Percentiles rank a stretch among this genome's conserved stretches.
These are phyloP conservation scores for Paramormyrops hopkinsi DNA, from an alignment of 2,797 vertebrate genomes.

Conservation along the genomic window DNA sequence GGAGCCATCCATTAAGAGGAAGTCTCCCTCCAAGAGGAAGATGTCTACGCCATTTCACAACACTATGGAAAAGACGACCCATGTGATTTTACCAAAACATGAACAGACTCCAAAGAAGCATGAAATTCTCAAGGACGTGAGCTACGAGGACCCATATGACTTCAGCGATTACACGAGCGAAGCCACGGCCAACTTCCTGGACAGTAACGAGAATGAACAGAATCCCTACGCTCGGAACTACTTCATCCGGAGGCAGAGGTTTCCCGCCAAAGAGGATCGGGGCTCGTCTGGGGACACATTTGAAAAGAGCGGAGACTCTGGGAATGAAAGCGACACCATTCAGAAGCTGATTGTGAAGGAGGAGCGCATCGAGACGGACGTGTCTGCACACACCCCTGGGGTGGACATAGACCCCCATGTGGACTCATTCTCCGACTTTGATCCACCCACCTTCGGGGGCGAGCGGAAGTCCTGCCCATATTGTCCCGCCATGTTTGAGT, in stretches of 20 bases:
- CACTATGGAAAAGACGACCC: conserved; percentile 76
- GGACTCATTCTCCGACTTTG: conserved; percentile 62
- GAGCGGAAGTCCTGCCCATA: conserved; percentile 81
- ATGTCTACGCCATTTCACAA: conserved; percentile 70
- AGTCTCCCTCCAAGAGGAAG: conserved; percentile 51
- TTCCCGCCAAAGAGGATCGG: conserved; percentile 44
- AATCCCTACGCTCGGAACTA: conserved; percentile 43
- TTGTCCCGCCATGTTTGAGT: conserved; percentile 91
- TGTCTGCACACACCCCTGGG: conserved; percentile 56
- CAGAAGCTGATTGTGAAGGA: conserved; percentile 58
- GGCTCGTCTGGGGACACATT: conserved; percentile 27
- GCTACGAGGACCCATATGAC: conserved; percentile 71
- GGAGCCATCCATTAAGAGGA: conserved; percentile 52
- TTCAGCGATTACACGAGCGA: conserved; percentile 66
- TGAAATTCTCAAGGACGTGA: conserved; percentile 64
- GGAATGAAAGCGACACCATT: conserved; percentile 48
- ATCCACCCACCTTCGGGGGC: conserved; percentile 68
- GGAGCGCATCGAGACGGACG: conserved; percentile 51
- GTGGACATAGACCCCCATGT: conserved; percentile 61
- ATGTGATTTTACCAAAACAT: conserved; percentile 77
- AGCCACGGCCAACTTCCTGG: conserved; percentile 43
- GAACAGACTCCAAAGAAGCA: conserved; percentile 69
- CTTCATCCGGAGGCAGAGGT: conserved; percentile 45
- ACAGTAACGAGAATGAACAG: conserved; percentile 42
- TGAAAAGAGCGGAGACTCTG: conserved; percentile 32